Percentiles rank a stretch among this genome's conserved stretches.
These are phyloP conservation scores for Phalacrocorax carbo DNA, from an alignment of 2,113 vertebrate species.

Conservation along the genomic window DNA sequence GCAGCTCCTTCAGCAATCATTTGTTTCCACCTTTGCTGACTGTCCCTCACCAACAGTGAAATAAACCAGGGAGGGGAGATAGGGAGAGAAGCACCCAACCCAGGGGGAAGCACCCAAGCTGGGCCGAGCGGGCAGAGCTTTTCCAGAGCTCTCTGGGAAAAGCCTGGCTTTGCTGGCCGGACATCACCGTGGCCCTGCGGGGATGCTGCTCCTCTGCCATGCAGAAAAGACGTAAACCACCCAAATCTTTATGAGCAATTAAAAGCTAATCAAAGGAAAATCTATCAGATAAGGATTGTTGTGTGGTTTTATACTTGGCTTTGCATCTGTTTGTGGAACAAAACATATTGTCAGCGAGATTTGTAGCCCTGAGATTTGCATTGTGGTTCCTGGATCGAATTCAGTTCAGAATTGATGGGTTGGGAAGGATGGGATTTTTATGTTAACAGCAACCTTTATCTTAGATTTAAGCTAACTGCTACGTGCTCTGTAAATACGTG, in stretches of 20 bases:
- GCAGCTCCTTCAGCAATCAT: background rate
- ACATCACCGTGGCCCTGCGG: accelerated
- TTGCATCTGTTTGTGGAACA: constrained; percentile 40
- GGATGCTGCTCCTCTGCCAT: background rate
- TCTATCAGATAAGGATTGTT: background rate
- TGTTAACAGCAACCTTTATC: constrained; percentile 13
- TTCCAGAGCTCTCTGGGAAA: background rate
- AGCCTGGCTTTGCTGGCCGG: background rate
- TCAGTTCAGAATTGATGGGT: constrained; percentile 6
- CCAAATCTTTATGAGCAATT: constrained; percentile 35
- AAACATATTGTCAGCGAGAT: constrained; percentile 30
- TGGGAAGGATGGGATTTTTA: constrained; percentile 1
- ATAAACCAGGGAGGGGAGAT: accelerated
- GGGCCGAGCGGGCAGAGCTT: background rate
- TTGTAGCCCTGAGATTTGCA: constrained; percentile 34
- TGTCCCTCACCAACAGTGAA: background rate
- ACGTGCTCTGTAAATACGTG: background rate
- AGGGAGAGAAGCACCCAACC: background rate
- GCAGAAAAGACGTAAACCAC: background rate
- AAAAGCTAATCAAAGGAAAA: constrained; percentile 41
- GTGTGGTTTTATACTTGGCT: constrained; percentile 1
- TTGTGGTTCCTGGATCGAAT: constrained; percentile 38
- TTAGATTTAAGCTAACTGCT: background rate
- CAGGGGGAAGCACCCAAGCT: background rate
- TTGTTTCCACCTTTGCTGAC: background rate